phyloP scores from a whole-genome alignment of 1,140 invertebrate species.

The Acromyrmex heyeri region DNA sequence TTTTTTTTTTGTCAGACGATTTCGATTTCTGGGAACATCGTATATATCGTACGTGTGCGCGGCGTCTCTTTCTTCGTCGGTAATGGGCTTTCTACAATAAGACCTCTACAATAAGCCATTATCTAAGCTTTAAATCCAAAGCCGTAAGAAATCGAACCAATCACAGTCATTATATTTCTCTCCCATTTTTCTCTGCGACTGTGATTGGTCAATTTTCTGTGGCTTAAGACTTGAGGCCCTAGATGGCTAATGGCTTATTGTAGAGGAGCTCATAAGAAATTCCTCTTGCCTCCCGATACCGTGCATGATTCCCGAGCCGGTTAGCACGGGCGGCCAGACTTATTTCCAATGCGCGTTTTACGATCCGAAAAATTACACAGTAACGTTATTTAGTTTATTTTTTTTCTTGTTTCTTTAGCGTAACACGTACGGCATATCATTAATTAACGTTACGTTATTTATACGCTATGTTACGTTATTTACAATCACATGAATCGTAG shows the following conservation, averaged over 20 bases:
- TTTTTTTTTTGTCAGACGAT: neutral
- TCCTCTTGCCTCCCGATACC: neutral
- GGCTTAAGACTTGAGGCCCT: too few species aligned
- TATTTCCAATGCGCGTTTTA: constrained; percentile 78
- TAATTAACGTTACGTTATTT: constrained; percentile 86
- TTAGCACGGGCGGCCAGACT: constrained; percentile 86
- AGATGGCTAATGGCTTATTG: too few species aligned
- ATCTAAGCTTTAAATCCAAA: too few species aligned
- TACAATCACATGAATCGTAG: constrained; percentile 87
- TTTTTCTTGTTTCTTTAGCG: constrained; percentile 79
- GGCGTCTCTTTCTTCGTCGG: neutral
- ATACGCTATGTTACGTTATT: constrained; percentile 86
- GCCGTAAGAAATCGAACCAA: too few species aligned
- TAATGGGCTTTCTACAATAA: too few species aligned
- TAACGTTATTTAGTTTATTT: constrained; percentile 81
- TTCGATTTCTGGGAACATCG: constrained; percentile 25
- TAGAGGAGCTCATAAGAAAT: neutral
- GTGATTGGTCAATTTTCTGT: too few species aligned
- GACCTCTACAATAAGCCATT: too few species aligned
- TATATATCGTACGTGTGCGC: constrained; percentile 26
- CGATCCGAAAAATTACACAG: constrained; percentile 85
- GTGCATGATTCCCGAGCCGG: constrained; percentile 72
- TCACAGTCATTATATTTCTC: too few species aligned
- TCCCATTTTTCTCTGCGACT: too few species aligned
- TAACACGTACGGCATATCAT: constrained; percentile 86